Evolutionary conservation across 2,888 invertebrate genomes (phyloP), one percentile per base, ranked within the genome.

Genomic region (Bellardia bayeri): DNA sequence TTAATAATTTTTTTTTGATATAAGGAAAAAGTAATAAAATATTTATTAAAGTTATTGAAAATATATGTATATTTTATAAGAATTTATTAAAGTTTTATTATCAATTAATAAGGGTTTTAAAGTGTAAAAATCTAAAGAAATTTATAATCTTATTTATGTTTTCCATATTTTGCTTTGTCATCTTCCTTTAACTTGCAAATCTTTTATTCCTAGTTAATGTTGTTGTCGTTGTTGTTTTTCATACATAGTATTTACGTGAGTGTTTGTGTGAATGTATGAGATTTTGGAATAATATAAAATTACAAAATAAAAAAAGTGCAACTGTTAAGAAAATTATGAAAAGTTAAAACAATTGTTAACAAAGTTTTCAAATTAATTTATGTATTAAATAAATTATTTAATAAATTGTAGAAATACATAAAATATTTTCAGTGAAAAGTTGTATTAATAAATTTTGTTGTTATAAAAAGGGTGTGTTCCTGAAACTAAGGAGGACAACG

Each of bases 391-490:
- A 61, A 9, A 49, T 51, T 6, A 11, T 56, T 11, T 42, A 68
- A 56, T 56, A 54, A 54, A 37, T 14, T 37, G 33, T 6, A 0
- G 37, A 45, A 49, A 40, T 40, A 7, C 42, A 30, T 58, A 56
- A 16, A 45, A 51, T 63, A 40, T 42, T 56, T 56, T 61, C 37
- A 37, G 42, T 42, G 3, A 72, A 78, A 74, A 66, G 13, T 37
- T 63, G n/a, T 30, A n/a, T 16, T 49, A 14, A 2, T 40, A 42
- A 33, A 14, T 49, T 68, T 42, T 56, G 9, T 42, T 66, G 45
- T 51, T 9, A 58, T 11, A 40, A 61, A 87, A 87, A 87, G 87
- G 87, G 87, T 87, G 87, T 87, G 87, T 87, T 87, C 69, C 69
- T 33, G 54, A 23, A 37, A 13, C 9, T 9, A 64, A 71, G 63